Conservation (phyloP, 2,888 invertebrate genomes). For the Rhamnusium bicolor region DNA sequence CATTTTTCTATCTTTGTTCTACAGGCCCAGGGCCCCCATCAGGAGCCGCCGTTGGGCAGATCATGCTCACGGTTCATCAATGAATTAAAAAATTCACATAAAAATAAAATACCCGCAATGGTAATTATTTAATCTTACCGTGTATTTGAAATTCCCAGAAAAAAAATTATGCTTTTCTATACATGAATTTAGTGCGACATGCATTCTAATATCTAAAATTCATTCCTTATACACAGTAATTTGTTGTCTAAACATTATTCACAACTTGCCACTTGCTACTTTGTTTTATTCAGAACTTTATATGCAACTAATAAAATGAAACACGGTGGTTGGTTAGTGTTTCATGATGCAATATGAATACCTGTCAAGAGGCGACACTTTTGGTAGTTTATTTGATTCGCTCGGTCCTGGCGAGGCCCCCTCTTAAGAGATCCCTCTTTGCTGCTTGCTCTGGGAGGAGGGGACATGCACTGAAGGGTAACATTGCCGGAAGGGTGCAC, state of each 20-base stretch:
- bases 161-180: too few species aligned
- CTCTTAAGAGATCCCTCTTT: constrained; percentile 72
- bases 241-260: neutral
- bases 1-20: too few species aligned
- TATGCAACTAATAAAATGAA: constrained; percentile 33
- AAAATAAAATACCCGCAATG: too few species aligned
- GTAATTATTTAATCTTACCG: too few species aligned
- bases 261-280: neutral
- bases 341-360: constrained; percentile 53
- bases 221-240: neutral
- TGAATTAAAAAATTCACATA: too few species aligned
- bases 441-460: constrained; percentile 71
- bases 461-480: constrained; percentile 69
- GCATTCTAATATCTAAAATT: constrained; percentile 12
- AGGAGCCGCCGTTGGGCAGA: too few species aligned
- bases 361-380: constrained; percentile 70
- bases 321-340: constrained; percentile 32
- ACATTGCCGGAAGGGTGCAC: constrained; percentile 69
- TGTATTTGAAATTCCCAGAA: too few species aligned
- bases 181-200: neutral
- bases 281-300: constrained; percentile 19
- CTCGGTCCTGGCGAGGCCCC: constrained; percentile 67
- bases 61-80: too few species aligned
- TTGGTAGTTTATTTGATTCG: constrained; percentile 69
- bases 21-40: too few species aligned